Evolutionary conservation across 2,113 vertebrate genomes (phyloP), one percentile per base, ranked within the genome.

Genomic region (Corythoichthys intestinalis): DNA sequence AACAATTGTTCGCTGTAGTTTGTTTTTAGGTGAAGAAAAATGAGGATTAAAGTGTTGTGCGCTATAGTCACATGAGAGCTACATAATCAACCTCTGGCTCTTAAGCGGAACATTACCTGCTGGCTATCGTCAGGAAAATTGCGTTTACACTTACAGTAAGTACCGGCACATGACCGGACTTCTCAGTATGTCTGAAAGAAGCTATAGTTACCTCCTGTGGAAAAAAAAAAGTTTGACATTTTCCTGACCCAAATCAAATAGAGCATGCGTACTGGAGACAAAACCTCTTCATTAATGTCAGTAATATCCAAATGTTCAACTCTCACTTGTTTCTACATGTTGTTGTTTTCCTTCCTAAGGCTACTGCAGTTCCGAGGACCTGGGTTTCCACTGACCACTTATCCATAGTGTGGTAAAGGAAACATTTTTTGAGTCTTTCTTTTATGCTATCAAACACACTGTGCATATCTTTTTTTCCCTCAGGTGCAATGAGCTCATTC

Each of bases 331-430:
- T 66, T 75, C 1, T 8, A 34, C 50, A 2, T 74, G 28, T 48
- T 66, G 0, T 73, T 58, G 68, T 2, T 72, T 57, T 65, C 15
- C 60, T 65, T 73, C 2, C 52, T 72, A 68, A 99, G 97, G 96
- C 87, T 34, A 96, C 97, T 64, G 94, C 95, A 62, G 93, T 99
- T 73, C 97, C 97, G 78, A 92, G 93, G 84, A 94, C 94, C 0
- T 99, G 97, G 97, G 94, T 94, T 53, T 99, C 97, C 76, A 97
- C 96, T 60, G 97, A 99, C 70, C 97, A 99, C 63, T 93, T 99
- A 63, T 98, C 96, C 67, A 98, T 99, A 50, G 97, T 99, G 62
- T 99, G 97, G 97, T 98, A 92, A 91, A 89, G 37, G 0, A 13
- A 13, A 35, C 52, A 54, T 54, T 54, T 28, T 7, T 28, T 56